Evolutionary conservation across 2,888 invertebrate species (phyloP).

Genomic region (Perithous albicinctus): DNA sequence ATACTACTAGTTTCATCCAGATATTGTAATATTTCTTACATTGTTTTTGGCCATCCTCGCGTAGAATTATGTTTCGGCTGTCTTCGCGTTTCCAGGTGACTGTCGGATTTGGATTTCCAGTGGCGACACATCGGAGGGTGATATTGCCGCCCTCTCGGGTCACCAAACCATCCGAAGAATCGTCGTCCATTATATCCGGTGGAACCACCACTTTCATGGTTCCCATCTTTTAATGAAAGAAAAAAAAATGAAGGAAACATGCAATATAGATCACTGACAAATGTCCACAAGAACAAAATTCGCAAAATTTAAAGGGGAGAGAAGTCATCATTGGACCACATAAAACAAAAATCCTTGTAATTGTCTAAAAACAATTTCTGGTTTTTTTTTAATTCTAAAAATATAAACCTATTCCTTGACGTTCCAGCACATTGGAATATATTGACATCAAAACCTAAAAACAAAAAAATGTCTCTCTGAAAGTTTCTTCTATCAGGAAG

Average conservation of each 20-base stretch:
- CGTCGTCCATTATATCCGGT: constrained; percentile 93
- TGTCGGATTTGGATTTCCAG: constrained; percentile 92
- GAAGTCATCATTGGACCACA: too few relatives aligned
- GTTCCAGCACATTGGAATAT: too few relatives aligned
- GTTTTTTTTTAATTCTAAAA: too few relatives aligned
- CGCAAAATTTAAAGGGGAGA: background rate
- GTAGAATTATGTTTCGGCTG: constrained; percentile 90
- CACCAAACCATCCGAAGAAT: constrained; percentile 90
- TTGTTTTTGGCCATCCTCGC: constrained; percentile 87
- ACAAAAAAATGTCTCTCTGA: too few relatives aligned
- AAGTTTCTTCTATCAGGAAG: too few relatives aligned
- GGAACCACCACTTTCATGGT: constrained; percentile 94
- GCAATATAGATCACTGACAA: background rate
- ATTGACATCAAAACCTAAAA: too few relatives aligned
- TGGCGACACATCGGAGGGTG: constrained; percentile 91
- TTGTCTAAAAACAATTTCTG: too few relatives aligned
- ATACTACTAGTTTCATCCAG: background rate
- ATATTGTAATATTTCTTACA: constrained; percentile 71
- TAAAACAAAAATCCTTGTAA: too few relatives aligned
- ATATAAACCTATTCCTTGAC: too few relatives aligned
- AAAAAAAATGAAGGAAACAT: background rate
- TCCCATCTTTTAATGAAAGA: constrained; percentile 89
- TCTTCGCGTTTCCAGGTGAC: constrained; percentile 93
- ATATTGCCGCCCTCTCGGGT: constrained; percentile 93
- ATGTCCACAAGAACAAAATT: too few relatives aligned